Base-by-base conservation (phyloP, 1,140 invertebrate species). In the Papilio aristodemus region DNA sequence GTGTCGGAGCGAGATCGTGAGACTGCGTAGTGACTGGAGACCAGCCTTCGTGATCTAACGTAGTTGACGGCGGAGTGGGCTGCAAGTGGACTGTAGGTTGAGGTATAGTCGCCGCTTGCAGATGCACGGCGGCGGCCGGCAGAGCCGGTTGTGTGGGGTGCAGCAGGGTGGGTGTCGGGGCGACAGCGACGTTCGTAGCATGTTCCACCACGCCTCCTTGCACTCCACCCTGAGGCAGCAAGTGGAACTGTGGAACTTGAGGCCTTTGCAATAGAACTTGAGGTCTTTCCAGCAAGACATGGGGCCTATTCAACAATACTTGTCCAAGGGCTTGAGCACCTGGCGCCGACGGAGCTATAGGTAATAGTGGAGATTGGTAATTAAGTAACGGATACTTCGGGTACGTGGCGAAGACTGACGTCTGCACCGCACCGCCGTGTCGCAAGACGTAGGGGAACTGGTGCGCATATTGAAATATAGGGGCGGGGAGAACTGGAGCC, bases 351-450 rank as follows among this genome's bases (percentile, higher is more conserved):
- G 72, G 68, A 4, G 72, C 66, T 11, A 85, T 13, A 8, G 83
- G 86, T 54, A 83, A 68, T 3, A 85, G 54, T 13, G 82, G 81
- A 17, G 75, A 72, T 67, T 87, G 86, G 39, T 86, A 86, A 58
- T 90, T 90, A 1, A 87, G 67, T 5, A 91, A 75, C 1, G 89
- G 90, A 70, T 88, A 90, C 70, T 84, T 83, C 7, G 91, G 91
- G 68, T 86, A 92, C 0, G 84, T 89, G 0, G 90, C 89, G 57
- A 92, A 92, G 41, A 82, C 74, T 4, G 91, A 92, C 14, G 87
- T 86, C 63, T 92, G 91, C 0, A 91, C 78, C 19, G 90, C 82
- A 72, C 86, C 82, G 9, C 91, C 91, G 13, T 89, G 91, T 10
- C 88, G 84, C 7, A 92, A 78, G 2, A 90, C 74, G 38, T 89